These are phyloP conservation scores for Papilio machaon DNA, from an alignment of 1,140 invertebrate species.

Conservation along the genomic window DNA sequence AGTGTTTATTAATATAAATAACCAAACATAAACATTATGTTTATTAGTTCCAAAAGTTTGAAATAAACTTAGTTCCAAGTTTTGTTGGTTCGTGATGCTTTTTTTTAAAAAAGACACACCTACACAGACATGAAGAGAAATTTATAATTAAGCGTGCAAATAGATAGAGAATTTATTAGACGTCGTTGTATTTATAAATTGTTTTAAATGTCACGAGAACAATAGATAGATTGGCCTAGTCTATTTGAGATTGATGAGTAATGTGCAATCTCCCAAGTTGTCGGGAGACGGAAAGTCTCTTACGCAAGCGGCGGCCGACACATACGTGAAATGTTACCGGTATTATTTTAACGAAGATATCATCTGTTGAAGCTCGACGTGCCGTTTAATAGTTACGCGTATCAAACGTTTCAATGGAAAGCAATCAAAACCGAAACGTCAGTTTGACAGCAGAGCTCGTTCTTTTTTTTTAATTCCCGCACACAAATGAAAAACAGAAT, in stretches of 20 bases:
- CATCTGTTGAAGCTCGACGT: constrained; percentile 66
- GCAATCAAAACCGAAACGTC: constrained; percentile 60
- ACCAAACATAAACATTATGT: neutral
- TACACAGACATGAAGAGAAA: constrained; percentile 23
- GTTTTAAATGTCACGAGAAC: constrained; percentile 79
- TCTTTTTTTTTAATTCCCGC: constrained; percentile 34
- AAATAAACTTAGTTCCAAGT: neutral
- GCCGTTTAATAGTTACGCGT: constrained; percentile 70
- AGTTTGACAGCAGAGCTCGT: constrained; percentile 60
- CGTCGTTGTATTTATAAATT: constrained; percentile 73
- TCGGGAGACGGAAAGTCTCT: constrained; percentile 66
- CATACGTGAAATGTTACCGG: constrained; percentile 63
- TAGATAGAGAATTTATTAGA: constrained; percentile 69
- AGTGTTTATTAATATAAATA: constrained; percentile 12
- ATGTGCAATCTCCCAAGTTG: constrained; percentile 68
- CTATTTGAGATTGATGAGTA: constrained; percentile 79
- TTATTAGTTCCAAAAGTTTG: neutral
- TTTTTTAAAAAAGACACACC: neutral
- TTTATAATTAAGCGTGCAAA: constrained; percentile 47
- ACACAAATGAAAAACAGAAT: constrained; percentile 38
- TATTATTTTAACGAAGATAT: constrained; percentile 79
- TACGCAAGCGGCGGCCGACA: constrained; percentile 63
- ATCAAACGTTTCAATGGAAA: constrained; percentile 55
- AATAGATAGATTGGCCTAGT: constrained; percentile 72
- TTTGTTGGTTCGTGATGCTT: neutral